phyloP scores from a whole-genome alignment of 2,888 invertebrate species.

The Orchesellides sinensis region DNA sequence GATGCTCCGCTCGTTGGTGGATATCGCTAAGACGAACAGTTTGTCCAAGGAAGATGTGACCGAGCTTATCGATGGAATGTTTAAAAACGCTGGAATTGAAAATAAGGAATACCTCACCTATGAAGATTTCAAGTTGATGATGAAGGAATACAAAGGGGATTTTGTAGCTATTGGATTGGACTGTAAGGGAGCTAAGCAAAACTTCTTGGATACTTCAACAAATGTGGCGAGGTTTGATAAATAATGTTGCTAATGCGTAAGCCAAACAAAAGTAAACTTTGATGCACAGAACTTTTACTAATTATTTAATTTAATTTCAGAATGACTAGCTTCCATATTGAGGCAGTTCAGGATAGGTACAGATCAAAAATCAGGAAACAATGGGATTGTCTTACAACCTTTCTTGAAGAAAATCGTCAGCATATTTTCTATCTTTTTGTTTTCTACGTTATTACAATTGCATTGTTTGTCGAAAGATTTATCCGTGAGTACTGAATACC shows the following conservation, averaged over 20 bases:
- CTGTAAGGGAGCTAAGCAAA: constrained; percentile 96
- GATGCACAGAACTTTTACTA: constrained; percentile 4
- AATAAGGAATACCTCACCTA: constrained; percentile 94
- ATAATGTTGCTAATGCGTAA: not conserved
- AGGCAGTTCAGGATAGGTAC: constrained; percentile 85
- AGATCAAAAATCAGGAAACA: constrained; percentile 85
- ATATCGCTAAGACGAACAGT: constrained; percentile 94
- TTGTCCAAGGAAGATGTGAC: constrained; percentile 90
- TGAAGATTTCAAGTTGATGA: constrained; percentile 95
- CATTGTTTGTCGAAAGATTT: constrained; percentile 95
- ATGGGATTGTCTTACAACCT: constrained; percentile 93
- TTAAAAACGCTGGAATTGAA: constrained; percentile 92
- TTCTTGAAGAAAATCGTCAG: constrained; percentile 95
- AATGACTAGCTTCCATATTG: constrained; percentile 96
- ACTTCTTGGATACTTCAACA: constrained; percentile 95
- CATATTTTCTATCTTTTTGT: constrained; percentile 96
- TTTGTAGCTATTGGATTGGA: constrained; percentile 96
- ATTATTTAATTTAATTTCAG: constrained; percentile 77
- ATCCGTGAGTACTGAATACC: constrained; percentile 84
- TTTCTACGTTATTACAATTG: constrained; percentile 95
- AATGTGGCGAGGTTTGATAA: constrained; percentile 86
- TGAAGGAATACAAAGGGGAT: constrained; percentile 97
- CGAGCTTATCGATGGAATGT: constrained; percentile 96
- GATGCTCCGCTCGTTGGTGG: constrained; percentile 94
- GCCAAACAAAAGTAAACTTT: not conserved